phyloP scores from a whole-genome alignment of 2,888 invertebrate genomes.

The Strigamia crassipes region DNA sequence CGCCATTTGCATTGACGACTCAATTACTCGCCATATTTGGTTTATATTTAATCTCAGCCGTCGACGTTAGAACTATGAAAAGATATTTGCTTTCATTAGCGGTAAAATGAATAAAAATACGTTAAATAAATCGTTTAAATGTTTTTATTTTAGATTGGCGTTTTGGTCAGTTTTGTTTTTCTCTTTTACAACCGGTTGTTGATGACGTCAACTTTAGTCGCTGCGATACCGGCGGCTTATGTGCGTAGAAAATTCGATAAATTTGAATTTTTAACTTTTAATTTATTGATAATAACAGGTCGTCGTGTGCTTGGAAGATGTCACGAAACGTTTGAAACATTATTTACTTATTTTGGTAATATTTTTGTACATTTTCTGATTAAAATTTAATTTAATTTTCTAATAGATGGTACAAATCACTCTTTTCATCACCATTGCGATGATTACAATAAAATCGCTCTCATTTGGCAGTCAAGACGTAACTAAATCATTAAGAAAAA shows the following conservation, averaged over 20 bases:
- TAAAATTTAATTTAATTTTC: background rate
- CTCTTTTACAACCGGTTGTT: slow-evolving; percentile 67
- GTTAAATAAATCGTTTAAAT: background rate
- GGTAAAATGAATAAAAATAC: slow-evolving; percentile 56
- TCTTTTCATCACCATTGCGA: background rate
- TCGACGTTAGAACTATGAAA: slow-evolving; percentile 54
- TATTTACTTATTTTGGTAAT: background rate
- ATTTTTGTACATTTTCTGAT: background rate
- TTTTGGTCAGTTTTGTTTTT: slow-evolving; percentile 59
- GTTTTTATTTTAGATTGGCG: slow-evolving; percentile 59
- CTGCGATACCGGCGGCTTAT: slow-evolving; percentile 53
- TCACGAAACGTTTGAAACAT: background rate
- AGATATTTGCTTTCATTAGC: slow-evolving; percentile 60
- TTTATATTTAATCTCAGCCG: slow-evolving; percentile 61
- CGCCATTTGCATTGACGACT: slow-evolving; percentile 78
- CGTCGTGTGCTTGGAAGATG: background rate
- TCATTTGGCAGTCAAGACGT: background rate
- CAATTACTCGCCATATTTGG: slow-evolving; percentile 75
- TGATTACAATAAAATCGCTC: background rate
- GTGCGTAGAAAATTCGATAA: slow-evolving; percentile 45
- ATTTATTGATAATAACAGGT: background rate
- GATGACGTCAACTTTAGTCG: slow-evolving; percentile 61
- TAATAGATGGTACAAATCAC: background rate
- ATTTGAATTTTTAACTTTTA: too few relatives aligned
- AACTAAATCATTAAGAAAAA: background rate